A percentile compares a stretch with the other conserved stretches of the same genome.
Conservation (phyloP, 2,113 vertebrate species). For the Apaloderma vittatum region DNA sequence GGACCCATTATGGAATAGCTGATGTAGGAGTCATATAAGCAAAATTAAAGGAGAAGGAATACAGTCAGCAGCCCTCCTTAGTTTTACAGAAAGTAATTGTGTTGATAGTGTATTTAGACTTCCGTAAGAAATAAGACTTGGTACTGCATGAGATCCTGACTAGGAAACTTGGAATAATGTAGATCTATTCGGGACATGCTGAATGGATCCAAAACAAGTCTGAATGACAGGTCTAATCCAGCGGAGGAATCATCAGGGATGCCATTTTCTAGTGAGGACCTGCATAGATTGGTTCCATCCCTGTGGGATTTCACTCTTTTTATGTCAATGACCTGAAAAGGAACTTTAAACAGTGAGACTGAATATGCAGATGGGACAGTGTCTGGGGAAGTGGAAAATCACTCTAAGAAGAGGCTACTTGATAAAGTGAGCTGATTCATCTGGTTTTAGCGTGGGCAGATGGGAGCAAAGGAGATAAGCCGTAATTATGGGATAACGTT, state of each 20-base stretch:
- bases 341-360: neutral
- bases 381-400: neutral
- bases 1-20: accelerated
- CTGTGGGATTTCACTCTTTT: neutral
- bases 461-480: neutral
- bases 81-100: neutral
- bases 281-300: neutral
- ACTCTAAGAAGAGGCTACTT: neutral
- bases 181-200: neutral
- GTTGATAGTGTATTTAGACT: neutral
- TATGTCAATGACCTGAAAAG: neutral
- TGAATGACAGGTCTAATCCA: neutral
- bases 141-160: neutral
- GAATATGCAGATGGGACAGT: neutral
- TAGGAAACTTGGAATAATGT: neutral
- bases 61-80: neutral
- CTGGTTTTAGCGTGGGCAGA: neutral
- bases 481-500: neutral
- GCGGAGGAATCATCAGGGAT: neutral
- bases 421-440: neutral
- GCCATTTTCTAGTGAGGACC: neutral
- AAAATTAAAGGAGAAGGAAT: neutral
- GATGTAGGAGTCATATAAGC: neutral
- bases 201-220: neutral
- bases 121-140: neutral